These are phyloP conservation scores for Drosophila affinis DNA, from an alignment of 2,888 invertebrate species.

Conservation along the genomic window DNA sequence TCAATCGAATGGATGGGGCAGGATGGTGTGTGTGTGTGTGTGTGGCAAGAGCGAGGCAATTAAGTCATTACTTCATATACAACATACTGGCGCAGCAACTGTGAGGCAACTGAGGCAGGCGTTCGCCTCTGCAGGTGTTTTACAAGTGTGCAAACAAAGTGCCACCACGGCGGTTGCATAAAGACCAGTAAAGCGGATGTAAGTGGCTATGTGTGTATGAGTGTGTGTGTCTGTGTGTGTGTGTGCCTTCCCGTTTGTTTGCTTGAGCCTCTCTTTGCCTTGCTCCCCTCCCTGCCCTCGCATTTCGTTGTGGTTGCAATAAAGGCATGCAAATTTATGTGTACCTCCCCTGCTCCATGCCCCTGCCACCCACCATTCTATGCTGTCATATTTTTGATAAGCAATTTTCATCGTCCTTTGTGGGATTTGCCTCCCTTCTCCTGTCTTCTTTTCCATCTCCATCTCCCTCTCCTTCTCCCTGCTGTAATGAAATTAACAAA, in stretches of 20 bases:
- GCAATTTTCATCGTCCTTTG: constrained; percentile 67
- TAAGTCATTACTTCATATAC: constrained; percentile 76
- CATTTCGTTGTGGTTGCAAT: constrained; percentile 67
- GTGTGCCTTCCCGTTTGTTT: constrained; percentile 48
- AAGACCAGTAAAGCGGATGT: constrained; percentile 35
- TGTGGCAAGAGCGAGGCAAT: constrained; percentile 61
- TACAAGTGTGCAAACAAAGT: constrained; percentile 76
- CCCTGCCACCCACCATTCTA: constrained; percentile 3
- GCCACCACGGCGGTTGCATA: constrained; percentile 62
- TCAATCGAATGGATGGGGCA: constrained; percentile 22
- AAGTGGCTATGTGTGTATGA: constrained; percentile 17
- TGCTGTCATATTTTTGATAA: constrained; percentile 67
- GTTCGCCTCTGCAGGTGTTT: constrained; percentile 65
- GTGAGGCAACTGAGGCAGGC: neutral
- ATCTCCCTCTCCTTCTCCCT: neutral
- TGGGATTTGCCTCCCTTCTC: constrained; percentile 23
- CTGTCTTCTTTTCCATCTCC: too few relatives aligned
- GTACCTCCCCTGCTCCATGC: constrained; percentile 14
- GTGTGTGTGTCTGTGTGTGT: constrained; percentile 16
- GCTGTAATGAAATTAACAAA: constrained; percentile 77
- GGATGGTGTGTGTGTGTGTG: neutral
- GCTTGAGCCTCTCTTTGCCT: constrained; percentile 37
- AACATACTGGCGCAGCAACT: constrained; percentile 39
- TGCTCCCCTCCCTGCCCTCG: constrained; percentile 9
- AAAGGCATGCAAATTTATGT: constrained; percentile 79